Percentiles rank a stretch among this genome's conserved stretches.
These are phyloP conservation scores for Crenichthys baileyi DNA, from an alignment of 2,797 vertebrate species.

Conservation along the genomic window DNA sequence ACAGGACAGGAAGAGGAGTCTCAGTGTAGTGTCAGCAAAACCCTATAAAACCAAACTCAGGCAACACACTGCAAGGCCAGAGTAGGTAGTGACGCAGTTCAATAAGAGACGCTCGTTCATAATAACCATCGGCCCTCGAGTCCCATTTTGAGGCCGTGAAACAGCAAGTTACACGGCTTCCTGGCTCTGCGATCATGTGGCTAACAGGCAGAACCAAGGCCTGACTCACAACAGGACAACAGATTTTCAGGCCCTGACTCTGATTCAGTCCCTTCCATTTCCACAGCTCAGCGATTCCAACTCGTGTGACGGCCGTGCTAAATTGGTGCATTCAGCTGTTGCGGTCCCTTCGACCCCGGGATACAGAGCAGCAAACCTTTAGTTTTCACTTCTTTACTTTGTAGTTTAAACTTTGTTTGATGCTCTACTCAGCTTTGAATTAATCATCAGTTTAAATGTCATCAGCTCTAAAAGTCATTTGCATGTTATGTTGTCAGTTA, in stretches of 20 bases:
- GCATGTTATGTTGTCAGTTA: not conserved
- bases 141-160: conserved; percentile 64
- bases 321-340: conserved; percentile 57
- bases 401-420: conserved; percentile 3
- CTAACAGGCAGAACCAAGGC: conserved; percentile 77
- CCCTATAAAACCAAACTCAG: conserved; percentile 13
- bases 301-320: conserved; percentile 61
- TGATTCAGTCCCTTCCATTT: conserved; percentile 55
- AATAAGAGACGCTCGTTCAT: conserved; percentile 62
- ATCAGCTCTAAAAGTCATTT: not conserved
- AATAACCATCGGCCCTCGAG: conserved; percentile 44
- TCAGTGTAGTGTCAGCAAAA: not conserved
- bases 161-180: conserved; percentile 64
- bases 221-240: conserved; percentile 74
- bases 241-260: conserved; percentile 73
- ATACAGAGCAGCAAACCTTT: conserved; percentile 24
- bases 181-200: conserved; percentile 74
- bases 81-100: conserved; percentile 53
- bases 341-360: conserved; percentile 7
- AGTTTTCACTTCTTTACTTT: conserved; percentile 15
- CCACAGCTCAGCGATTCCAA: conserved; percentile 59
- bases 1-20: not conserved
- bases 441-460: not conserved
- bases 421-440: conserved; percentile 10
- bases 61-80: conserved; percentile 28